Evolutionary conservation across 2,888 invertebrate genomes (phyloP), one percentile per base, ranked within the genome.

Genomic region (Mactromeris polynyma): DNA sequence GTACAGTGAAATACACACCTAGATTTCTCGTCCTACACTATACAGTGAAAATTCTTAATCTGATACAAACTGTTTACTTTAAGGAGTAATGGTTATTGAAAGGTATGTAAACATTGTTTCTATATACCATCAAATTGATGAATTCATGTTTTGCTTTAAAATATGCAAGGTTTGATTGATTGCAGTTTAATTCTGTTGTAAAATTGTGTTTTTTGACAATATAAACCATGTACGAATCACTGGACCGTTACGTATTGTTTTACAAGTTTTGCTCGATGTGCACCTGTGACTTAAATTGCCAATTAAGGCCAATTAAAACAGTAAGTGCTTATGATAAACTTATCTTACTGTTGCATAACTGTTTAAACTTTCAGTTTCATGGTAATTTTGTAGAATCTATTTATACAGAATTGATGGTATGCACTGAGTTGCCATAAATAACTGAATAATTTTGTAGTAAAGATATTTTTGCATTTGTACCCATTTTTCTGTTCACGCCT

Each of bases 61-160:
- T 33, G 14, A 33, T 33, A 73, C 33, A 17, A 73, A n/a, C 81
- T 81, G 81, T 33, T 81, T 38, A 40, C 40, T 82, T 31, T 80
- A 79, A 26, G 58, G 42, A 85, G 85, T 64, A 81, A 86, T 86
- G 86, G 86, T 86, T 42, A 64, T 42, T n/a, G 69, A 86, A 42
- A 36, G 86, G 86, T 86, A 36, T 33, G 83, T 83, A 31, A 46
- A 73, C 36, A 73, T 73, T 73, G 73, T 73, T 31, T 73, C 33
- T 31, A 73, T 36, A 73, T 73, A 33, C 73, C 17, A 19, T 33
- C n/a, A n/a, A n/a, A n/a, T n/a, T n/a, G n/a, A n/a, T 26, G 19
- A 33, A 33, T 73, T 33, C 36, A 19, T 73, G 36, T 73, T 33
- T 73, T 36, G 73, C 73, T 73, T 73, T 73, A 73, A 73, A 33